Evolutionary conservation across 2,113 vertebrate genomes (phyloP).

Genomic region (Campylomormyrus numenius): DNA sequence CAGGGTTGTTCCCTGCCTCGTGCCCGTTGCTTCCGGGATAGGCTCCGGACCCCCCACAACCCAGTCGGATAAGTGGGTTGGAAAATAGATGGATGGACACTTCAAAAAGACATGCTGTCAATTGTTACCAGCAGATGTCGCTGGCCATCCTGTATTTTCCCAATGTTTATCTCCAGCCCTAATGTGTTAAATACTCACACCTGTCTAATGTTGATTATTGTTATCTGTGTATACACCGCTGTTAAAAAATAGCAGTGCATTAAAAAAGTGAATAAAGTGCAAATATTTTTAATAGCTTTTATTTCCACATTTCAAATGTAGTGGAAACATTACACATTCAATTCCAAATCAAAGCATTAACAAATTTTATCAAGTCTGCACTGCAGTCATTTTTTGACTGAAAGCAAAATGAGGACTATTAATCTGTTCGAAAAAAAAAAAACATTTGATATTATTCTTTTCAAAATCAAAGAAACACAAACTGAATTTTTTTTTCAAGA

Average conservation of each 20-base stretch:
- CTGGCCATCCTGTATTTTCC: neutral
- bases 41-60: no score
- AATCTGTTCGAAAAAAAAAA: neutral
- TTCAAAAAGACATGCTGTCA: neutral
- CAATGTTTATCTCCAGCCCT: neutral
- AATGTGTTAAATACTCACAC: neutral
- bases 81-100: neutral
- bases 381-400: neutral
- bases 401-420: neutral
- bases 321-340: neutral
- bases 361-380: neutral
- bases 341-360: neutral
- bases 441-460: neutral
- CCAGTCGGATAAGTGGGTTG: no score
- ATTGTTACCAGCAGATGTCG: neutral
- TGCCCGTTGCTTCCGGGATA: no score
- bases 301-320: neutral
- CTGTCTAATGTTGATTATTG: neutral
- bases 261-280: neutral
- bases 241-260: neutral
- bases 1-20: no score
- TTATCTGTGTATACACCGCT: neutral
- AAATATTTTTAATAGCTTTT: neutral
- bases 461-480: neutral
- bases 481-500: neutral